A percentile compares a stretch with the other conserved stretches of the same genome.
These are phyloP conservation scores for Aegotheles bennettii DNA, from an alignment of 2,113 vertebrate genomes.

Conservation along the genomic window DNA sequence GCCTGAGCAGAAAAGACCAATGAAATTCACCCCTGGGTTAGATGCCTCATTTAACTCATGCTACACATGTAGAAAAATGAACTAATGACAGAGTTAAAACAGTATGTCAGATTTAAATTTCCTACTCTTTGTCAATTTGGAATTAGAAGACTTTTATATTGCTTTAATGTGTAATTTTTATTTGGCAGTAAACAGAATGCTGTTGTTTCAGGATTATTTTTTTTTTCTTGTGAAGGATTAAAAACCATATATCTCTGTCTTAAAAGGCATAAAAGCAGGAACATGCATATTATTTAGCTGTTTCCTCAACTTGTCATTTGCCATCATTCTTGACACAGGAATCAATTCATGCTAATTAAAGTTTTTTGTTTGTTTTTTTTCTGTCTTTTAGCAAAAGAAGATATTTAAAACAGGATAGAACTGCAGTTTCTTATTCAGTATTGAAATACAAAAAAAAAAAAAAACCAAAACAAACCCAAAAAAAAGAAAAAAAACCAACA, in stretches of 20 bases:
- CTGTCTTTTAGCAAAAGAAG: neutral
- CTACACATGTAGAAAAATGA: conserved; percentile 3
- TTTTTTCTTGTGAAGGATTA: neutral
- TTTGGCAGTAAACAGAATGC: neutral
- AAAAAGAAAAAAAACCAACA: neutral
- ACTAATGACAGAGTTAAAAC: neutral
- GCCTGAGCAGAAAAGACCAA: neutral
- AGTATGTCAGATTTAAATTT: neutral
- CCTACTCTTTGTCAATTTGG: neutral
- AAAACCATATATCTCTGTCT: neutral
- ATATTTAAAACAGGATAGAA: neutral
- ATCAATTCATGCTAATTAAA: neutral
- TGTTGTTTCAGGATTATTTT: neutral
- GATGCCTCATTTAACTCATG: neutral
- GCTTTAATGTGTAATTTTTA: neutral
- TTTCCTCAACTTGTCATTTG: neutral
- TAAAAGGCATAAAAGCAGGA: neutral
- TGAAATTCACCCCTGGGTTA: neutral
- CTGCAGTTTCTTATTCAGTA: neutral
- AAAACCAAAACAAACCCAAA: neutral
- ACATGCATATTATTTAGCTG: neutral
- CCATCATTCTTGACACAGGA: neutral
- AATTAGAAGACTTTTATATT: neutral
- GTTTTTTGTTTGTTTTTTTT: neutral
- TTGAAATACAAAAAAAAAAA: neutral